Evolutionary conservation across 2,888 invertebrate species (phyloP).

Genomic region (Hoplodrina ambigua): DNA sequence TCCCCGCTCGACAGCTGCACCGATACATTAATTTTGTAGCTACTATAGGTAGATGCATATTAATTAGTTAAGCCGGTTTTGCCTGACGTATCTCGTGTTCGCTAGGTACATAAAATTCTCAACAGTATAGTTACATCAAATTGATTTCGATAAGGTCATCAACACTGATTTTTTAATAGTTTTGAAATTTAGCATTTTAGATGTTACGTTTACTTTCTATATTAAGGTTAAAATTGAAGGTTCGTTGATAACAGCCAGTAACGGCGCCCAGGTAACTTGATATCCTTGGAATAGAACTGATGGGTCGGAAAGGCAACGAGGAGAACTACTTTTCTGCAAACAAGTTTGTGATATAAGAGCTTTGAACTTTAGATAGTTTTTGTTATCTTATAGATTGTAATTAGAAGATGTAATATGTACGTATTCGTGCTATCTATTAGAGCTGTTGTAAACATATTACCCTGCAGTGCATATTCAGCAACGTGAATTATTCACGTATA

Average conservation of each 20-base stretch:
- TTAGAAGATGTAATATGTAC: background rate
- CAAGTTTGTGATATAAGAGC: constrained; percentile 3
- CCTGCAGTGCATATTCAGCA: background rate
- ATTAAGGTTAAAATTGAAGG: constrained; percentile 34
- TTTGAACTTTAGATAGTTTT: constrained; percentile 3
- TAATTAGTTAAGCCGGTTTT: constrained; percentile 19
- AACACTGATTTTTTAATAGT: constrained; percentile 1
- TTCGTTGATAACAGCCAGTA: constrained; percentile 21
- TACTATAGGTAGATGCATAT: background rate
- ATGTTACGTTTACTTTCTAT: constrained; percentile 30
- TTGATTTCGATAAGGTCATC: constrained; percentile 33
- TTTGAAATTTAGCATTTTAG: constrained; percentile 19
- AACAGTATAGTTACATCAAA: constrained; percentile 26
- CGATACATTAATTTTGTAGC: background rate
- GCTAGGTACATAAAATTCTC: background rate
- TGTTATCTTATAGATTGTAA: background rate
- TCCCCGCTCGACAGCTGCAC: background rate
- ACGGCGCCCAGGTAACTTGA: constrained; percentile 41
- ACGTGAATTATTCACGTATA: constrained; percentile 9
- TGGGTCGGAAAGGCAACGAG: constrained; percentile 26
- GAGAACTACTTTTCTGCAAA: constrained; percentile 10
- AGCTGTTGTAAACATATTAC: background rate
- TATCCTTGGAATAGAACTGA: constrained; percentile 61
- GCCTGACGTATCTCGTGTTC: constrained; percentile 2
- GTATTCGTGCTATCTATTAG: background rate